These are phyloP conservation scores for Seriola rivoliana DNA, from an alignment of 2,113 vertebrate species.

Conservation along the genomic window DNA sequence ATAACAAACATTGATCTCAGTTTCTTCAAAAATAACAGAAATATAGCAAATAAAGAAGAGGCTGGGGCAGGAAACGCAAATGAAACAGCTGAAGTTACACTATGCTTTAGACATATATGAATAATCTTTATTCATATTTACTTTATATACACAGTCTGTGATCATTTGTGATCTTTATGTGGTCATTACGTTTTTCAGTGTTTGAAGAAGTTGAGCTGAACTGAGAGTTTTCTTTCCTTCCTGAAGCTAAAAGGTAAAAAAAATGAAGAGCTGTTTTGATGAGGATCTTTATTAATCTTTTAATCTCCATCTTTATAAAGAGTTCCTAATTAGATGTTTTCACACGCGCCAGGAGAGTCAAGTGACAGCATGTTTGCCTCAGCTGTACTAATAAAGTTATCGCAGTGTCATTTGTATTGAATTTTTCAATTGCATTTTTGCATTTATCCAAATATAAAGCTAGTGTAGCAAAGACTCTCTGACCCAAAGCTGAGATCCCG, in stretches of 20 bases:
- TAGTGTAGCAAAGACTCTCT: background rate
- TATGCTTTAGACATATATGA: no score
- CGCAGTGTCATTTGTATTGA: background rate
- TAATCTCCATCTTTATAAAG: background rate
- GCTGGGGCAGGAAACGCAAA: no score
- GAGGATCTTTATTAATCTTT: background rate
- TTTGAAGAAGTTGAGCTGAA: background rate
- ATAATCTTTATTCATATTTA: no score
- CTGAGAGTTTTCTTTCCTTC: background rate
- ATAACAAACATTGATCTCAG: background rate
- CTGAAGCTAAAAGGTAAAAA: background rate
- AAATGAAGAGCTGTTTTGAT: background rate
- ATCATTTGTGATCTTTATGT: no score
- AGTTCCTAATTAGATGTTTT: background rate
- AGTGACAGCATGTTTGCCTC: background rate
- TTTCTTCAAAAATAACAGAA: background rate
- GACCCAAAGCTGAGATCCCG: background rate
- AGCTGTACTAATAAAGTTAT: background rate
- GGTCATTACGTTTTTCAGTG: background rate
- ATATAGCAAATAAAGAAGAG: background rate
- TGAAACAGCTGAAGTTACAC: no score
- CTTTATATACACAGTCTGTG: no score
- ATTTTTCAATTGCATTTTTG: background rate
- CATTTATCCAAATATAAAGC: background rate
- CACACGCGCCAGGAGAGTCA: background rate